phyloP scores from a whole-genome alignment of 2,113 vertebrate species.

The Polypterus bichir region DNA sequence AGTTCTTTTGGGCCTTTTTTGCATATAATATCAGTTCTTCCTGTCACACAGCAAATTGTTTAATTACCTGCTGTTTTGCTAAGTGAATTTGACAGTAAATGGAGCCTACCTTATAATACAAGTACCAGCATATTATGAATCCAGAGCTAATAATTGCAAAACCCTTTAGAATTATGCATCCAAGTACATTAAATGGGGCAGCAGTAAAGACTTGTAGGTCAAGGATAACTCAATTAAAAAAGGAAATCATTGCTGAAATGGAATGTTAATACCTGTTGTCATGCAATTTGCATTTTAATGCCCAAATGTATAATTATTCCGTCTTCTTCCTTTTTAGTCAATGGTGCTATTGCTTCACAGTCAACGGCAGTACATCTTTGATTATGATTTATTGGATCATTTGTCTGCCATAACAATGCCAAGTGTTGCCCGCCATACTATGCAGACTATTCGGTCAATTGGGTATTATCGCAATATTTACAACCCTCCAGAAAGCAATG shows the following conservation, averaged over 20 bases:
- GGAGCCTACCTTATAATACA: constrained; percentile 32
- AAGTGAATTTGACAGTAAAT: constrained; percentile 44
- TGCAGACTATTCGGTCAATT: constrained; percentile 93
- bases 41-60: constrained; percentile 35
- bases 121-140: constrained; percentile 49
- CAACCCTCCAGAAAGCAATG: constrained; percentile 92
- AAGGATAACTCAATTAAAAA: constrained; percentile 53
- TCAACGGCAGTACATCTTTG: constrained; percentile 95
- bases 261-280: constrained; percentile 37
- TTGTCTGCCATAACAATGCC: constrained; percentile 93
- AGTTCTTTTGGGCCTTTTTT: background rate
- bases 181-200: constrained; percentile 50
- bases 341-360: constrained; percentile 95
- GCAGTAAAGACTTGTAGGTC: constrained; percentile 54
- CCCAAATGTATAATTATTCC: constrained; percentile 26
- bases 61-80: constrained; percentile 54
- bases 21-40: constrained; percentile 28
- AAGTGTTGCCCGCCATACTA: constrained; percentile 88
- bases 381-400: constrained; percentile 81
- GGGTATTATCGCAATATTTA: constrained; percentile 96
- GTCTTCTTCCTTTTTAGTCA: constrained; percentile 58
- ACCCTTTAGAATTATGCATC: constrained; percentile 51
- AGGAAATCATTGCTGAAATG: constrained; percentile 40
- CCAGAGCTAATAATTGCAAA: constrained; percentile 52
- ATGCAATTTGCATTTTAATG: constrained; percentile 25